Conservation (phyloP, 2,888 invertebrate species). For the Choreutis nemorana region DNA sequence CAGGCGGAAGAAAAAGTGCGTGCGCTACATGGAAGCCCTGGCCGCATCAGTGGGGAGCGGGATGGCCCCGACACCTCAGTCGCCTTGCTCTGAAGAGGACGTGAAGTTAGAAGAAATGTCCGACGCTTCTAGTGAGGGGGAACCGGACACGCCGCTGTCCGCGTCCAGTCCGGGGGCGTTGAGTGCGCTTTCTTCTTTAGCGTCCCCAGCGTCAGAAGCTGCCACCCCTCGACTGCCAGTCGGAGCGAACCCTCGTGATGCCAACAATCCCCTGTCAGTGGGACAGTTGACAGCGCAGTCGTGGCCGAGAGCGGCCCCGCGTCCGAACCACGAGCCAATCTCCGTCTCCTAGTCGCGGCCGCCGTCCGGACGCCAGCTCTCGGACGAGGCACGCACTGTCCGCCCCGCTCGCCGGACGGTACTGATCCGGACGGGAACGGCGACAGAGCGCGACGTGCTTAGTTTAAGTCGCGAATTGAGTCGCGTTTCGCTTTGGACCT, state of each 20-base stretch:
- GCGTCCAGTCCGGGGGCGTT: constrained; percentile 60
- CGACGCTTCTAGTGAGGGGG: constrained; percentile 68
- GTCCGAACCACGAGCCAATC: constrained; percentile 53
- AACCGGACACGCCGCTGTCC: constrained; percentile 59
- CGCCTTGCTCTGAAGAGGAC: constrained; percentile 82
- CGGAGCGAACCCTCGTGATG: constrained; percentile 90
- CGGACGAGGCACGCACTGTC: constrained; percentile 14
- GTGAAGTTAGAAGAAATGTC: constrained; percentile 73
- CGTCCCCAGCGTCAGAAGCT: constrained; percentile 78
- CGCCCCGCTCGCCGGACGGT: no score
- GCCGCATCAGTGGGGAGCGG: constrained; percentile 73
- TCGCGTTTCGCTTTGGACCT: constrained; percentile 17
- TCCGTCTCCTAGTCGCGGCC: constrained; percentile 58
- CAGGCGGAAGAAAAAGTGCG: constrained; percentile 98
- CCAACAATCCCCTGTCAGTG: constrained; percentile 91
- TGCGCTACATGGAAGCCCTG: constrained; percentile 91
- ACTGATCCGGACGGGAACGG: no score
- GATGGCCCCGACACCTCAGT: constrained; percentile 80
- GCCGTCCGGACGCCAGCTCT: no score
- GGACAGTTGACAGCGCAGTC: constrained; percentile 85
- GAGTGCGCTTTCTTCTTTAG: constrained; percentile 65
- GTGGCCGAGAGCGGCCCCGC: constrained; percentile 46
- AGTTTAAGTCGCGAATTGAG: no score
- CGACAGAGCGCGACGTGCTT: not conserved
- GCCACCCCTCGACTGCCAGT: constrained; percentile 76